These are phyloP conservation scores for Chiridota heheva DNA, from an alignment of 35 echinoderm and acorn worm genomes.

Conservation along the genomic window DNA sequence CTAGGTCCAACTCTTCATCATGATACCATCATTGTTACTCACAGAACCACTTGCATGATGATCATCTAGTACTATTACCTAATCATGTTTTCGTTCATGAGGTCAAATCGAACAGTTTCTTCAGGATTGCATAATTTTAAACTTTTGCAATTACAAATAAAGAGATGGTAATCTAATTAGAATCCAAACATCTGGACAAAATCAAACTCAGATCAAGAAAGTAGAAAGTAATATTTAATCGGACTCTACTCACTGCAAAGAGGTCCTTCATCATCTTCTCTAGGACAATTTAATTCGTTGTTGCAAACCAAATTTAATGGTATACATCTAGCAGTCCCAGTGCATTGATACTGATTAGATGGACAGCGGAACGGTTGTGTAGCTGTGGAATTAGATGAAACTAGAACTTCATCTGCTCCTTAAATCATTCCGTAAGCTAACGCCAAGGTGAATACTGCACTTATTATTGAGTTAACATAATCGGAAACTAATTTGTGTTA, in stretches of 20 bases:
- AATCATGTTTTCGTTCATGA: no score
- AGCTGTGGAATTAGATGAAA: constrained; percentile 28
- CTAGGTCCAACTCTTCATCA: no score
- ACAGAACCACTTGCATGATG: no score
- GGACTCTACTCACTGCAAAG: constrained; percentile 80
- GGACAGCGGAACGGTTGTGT: constrained; percentile 46
- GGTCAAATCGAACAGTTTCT: no score
- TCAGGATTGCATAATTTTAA: no score
- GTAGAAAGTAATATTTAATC: no score
- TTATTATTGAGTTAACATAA: neutral
- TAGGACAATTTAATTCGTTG: constrained; percentile 36
- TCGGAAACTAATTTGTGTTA: neutral
- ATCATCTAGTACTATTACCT: no score
- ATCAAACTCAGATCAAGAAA: no score
- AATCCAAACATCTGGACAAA: no score
- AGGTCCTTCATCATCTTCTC: constrained; percentile 67
- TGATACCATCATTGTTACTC: no score
- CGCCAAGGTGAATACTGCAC: neutral
- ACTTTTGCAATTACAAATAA: no score
- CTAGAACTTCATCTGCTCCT: neutral
- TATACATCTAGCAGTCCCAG: constrained; percentile 49
- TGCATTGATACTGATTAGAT: constrained; percentile 23
- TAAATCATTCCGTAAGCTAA: neutral
- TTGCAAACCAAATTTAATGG: constrained; percentile 43
- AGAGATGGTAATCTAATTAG: no score